Conservation (phyloP, 2,797 vertebrate species). For the Acanthurus tractus region DNA sequence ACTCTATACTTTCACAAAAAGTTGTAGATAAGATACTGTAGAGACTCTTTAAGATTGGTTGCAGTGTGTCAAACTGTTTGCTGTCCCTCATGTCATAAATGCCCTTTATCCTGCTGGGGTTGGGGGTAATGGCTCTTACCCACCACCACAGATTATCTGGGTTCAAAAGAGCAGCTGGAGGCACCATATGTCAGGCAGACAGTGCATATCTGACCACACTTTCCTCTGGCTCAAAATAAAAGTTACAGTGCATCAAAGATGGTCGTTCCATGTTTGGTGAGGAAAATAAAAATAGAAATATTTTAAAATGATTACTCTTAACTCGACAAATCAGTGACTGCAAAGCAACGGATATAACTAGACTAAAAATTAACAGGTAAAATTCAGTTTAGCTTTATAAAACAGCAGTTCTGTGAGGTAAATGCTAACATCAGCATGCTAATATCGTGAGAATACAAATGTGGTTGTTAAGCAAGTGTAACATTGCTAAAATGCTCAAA, state of each 20-base stretch:
- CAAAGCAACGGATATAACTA: no score
- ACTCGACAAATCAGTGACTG: no score
- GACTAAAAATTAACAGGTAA: background rate
- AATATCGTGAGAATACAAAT: background rate
- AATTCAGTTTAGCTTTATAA: background rate
- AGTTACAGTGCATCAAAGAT: background rate
- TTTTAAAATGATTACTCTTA: no score
- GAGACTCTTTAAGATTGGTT: background rate
- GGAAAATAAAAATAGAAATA: no score
- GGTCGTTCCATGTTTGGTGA: background rate
- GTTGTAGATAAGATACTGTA: background rate
- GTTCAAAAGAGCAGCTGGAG: conserved; percentile 49
- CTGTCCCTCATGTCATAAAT: background rate
- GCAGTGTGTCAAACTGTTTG: background rate
- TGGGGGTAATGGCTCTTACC: background rate
- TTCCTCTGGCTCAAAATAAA: conserved; percentile 5
- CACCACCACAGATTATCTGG: conserved; percentile 21
- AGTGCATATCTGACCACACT: conserved; percentile 2
- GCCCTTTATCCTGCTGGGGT: background rate
- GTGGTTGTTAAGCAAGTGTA: background rate
- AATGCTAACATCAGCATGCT: background rate
- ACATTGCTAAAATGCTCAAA: background rate
- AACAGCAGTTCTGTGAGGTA: background rate
- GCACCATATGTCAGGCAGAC: conserved; percentile 35
- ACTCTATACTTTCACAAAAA: background rate